Base-by-base conservation (phyloP, 2,888 invertebrate genomes). In the Callosobruchus maculatus region DNA sequence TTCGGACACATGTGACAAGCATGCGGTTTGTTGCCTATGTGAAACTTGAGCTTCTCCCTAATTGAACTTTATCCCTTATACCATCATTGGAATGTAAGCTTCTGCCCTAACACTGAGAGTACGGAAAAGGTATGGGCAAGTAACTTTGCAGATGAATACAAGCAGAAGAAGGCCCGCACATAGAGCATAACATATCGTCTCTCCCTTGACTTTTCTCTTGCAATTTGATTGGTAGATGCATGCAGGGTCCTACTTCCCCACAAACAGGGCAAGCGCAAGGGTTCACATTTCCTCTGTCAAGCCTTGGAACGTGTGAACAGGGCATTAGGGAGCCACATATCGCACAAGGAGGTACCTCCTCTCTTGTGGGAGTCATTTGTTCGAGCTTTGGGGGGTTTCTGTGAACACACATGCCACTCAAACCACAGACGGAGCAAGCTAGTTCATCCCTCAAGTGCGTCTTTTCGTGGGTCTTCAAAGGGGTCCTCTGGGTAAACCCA, bases 361-460 rank as follows among this genome's bases (percentile, higher is more conserved):
- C 70, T 7, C 71, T 67, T 13, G 66, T 31, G 2, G 71, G 66
- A 21, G 68, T 21, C 22, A 67, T 68, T 5, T 72, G 68, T 1
- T 67, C 18, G 18, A 72, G 68, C 31, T 31, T 72, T 21, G 67
- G 71, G 21, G 71, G 68, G n/a, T 73, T 31, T 49, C 74, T 73
- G 20, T 68, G 68, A 9, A 21, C 3, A 13, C 68, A 68, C 22
- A 68, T 22, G 2, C 72, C 73, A 13, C 49, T 67, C 0, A 31
- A 21, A 18, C 81, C 81, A 72, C 86, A 86, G 7, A 84, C 75
- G 18, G 81, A 80, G 71, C 86, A 86, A 71, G 89, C 87, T 85
- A 90, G 89, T 83, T 89, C 88, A 86, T 91, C 90, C 0, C 90
- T 90, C 0, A 89, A 89, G 85, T 91, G 91, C 71, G 89, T 90